phyloP scores from a whole-genome alignment of 2,797 vertebrate genomes.

The Intellagama lesueurii region DNA sequence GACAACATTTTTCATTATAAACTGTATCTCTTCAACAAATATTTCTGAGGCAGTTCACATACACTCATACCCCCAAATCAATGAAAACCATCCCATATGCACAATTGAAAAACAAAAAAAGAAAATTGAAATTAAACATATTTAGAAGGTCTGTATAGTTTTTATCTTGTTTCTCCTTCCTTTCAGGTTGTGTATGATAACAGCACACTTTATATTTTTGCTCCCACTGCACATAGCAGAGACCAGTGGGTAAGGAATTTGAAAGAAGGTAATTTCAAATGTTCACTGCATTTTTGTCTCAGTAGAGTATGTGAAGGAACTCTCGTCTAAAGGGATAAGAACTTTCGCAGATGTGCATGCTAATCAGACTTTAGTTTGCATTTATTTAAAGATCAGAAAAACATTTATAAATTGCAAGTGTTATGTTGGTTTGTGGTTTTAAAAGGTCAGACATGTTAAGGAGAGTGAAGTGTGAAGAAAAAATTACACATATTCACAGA shows the following conservation, averaged over 20 bases:
- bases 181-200: constrained; percentile 89
- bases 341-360: not conserved
- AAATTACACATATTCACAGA: not conserved
- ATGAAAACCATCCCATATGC: too few species aligned
- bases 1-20: too few species aligned
- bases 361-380: not conserved
- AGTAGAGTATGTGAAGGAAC: not conserved
- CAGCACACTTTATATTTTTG: constrained; percentile 90
- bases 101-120: too few species aligned
- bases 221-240: constrained; percentile 87
- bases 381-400: not conserved
- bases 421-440: not conserved
- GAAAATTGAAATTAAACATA: too few species aligned
- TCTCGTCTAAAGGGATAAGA: not conserved
- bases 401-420: not conserved
- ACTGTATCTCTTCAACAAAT: too few species aligned
- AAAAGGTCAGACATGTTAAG: not conserved
- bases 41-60: too few species aligned
- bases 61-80: too few species aligned
- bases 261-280: constrained; percentile 86
- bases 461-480: not conserved
- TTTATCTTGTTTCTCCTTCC: constrained; percentile 25
- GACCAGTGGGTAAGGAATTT: constrained; percentile 90
- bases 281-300: not conserved
- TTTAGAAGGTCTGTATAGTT: not conserved